Conservation (phyloP, 2,888 invertebrate species). For the Temnothorax unifasciatus region DNA sequence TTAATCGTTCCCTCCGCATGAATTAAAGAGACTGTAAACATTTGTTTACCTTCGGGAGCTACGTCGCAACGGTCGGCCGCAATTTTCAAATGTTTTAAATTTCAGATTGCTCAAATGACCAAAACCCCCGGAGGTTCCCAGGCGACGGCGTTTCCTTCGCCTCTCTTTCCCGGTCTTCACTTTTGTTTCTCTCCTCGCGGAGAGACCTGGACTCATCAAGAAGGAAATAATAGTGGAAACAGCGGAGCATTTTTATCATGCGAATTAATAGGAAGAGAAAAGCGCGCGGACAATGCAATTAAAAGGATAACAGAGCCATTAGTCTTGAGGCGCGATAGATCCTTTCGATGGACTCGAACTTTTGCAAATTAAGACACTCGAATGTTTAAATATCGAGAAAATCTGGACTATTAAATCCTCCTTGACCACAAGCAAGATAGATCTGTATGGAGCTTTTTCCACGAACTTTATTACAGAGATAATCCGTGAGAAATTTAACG, state of each 20-base stretch:
- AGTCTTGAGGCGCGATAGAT: background rate
- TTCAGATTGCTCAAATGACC: conserved; percentile 48
- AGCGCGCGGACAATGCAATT: conserved; percentile 21
- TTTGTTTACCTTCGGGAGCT: conserved; percentile 33
- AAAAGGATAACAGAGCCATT: conserved; percentile 16
- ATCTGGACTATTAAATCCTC: background rate
- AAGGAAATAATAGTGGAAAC: conserved; percentile 28
- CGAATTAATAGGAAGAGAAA: conserved; percentile 1
- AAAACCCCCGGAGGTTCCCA: conserved; percentile 14
- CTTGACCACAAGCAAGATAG: background rate
- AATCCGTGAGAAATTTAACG: background rate
- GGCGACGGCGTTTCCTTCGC: conserved; percentile 15
- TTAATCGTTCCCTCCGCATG: conserved; percentile 41
- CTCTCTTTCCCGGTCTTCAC: background rate
- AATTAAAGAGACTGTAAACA: conserved; percentile 49
- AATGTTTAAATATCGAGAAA: background rate
- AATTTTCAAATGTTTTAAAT: conserved; percentile 51
- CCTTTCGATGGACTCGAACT: background rate
- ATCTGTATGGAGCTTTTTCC: background rate
- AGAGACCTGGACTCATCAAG: conserved; percentile 8
- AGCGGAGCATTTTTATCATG: background rate
- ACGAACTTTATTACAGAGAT: background rate
- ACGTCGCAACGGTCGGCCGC: conserved; percentile 16
- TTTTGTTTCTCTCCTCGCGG: background rate
- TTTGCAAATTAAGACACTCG: background rate